Evolutionary conservation across 2,888 invertebrate genomes (phyloP), one percentile per base, ranked within the genome.

Genomic region (Dynastes maya): DNA sequence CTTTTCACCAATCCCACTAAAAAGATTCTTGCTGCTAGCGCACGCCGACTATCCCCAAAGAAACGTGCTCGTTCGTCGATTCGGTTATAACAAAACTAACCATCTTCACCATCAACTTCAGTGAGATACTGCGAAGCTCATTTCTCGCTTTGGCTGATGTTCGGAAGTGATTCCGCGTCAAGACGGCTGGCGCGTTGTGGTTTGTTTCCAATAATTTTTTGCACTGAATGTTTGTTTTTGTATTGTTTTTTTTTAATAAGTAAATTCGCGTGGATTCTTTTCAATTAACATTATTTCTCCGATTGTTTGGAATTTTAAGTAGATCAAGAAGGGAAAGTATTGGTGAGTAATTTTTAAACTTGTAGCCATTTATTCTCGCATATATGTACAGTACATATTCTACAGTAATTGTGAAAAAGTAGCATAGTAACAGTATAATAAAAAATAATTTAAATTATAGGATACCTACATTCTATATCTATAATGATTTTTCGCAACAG

Each of bases 21-120:
- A 76, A 75, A 80, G 71, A 55, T 53, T 75, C 75, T 63, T 49
- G 49, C 49, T 75, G 9, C 13, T 63, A 49, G 49, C 63, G 75
- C 29, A 64, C 45, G n/a, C 68, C 51, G 61, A 13, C 45, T 61
- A 74, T 61, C 72, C 61, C 72, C 58, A 61, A 74, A 74, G 45
- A 74, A 74, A 63, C 72, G 22, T 45, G 32, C 61, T 61, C 61
- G 32, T 32, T 45, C 13, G 29, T 8, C 61, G 61, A 5, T 74
- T 22, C 40, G 45, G 49, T 40, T 58, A 45, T 16, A 37, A 74
- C 72, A 22, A 58, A 51, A 49, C 51, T 29, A 68, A 68, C 68
- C 68, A 68, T 68, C 68, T 63, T 68, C 68, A 51, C 68, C 29
- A 63, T 27, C 68, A 68, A 29, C 32, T 11, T 68, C 68, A 49